Evolutionary conservation across 2,113 vertebrate species (phyloP), one percentile per base, ranked within the genome.

Genomic region (Speoplatyrhinus poulsoni): DNA sequence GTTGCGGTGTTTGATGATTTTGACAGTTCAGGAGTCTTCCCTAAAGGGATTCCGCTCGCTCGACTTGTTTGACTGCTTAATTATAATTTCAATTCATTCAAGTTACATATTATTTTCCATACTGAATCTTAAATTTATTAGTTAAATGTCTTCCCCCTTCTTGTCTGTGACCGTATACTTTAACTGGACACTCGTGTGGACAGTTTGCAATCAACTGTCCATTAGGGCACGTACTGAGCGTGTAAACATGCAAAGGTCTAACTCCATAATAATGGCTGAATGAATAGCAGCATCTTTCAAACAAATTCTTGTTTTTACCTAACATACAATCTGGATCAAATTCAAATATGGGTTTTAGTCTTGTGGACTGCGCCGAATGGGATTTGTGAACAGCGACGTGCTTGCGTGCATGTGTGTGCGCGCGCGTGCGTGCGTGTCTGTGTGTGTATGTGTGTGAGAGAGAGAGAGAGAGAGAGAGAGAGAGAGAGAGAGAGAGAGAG

Each of bases 21-120:
- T 90, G 86, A 87, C 77, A 70, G 67, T 79, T 78, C 77, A 70
- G 69, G 61, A 75, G 77, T 85, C 74, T 87, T 83, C 84, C 92
- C 93, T 77, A 85, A 85, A 89, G 92, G 87, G 85, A 89, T 72
- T 87, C 91, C 90, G 89, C 92, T 87, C 71, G 94, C 93, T 92
- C 87, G 92, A 96, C 97, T 88, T 89, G 96, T 96, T 94, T 93
- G 92, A 91, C 94, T 92, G 92, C 94, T 87, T 86, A 91, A 93
- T 92, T 92, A 88, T 63, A 19, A 41, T 60, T 60, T 33, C 15
- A 60, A 26, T 6, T 13, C 46, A 57, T 56, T 81, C 82, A 87
- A 87, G 87, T 89, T 89, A 87, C 59, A 87, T 73, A 32, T 77
- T 79, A 68, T 67, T 60, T 79, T 70, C 77, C 79, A 49, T 68